Evolutionary conservation across 2,888 invertebrate genomes (phyloP), one percentile per base, ranked within the genome.

Genomic region (Zhuqinia jingwanae): DNA sequence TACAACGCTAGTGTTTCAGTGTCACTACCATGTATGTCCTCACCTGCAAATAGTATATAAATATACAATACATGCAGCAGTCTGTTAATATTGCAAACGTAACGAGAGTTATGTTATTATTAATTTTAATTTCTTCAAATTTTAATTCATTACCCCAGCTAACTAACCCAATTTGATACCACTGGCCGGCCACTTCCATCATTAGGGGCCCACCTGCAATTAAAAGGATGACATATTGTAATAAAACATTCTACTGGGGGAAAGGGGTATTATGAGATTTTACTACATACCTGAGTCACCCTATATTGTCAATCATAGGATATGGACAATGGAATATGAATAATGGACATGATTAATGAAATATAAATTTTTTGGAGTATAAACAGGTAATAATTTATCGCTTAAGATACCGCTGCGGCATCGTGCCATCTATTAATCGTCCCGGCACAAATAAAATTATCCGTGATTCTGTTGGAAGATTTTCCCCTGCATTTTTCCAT

Each of bases 391-490:
- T 45, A n/a, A 47, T n/a, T n/a, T n/a, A n/a, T 77, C 58, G 3
- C 36, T 42, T 17, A 22, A 50, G 36, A 5, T 63, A 65, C 85
- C 60, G 13, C 0, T 36, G 88, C 85, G 0, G 85, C 81, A 73
- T 88, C 88, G 20, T 85, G 81, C 17, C n/a, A 76, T 25, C 27
- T 76, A 15, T 85, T 60, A 3, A 88, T 45, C 0, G 70, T 68
- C 47, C 85, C 85, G 17, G 88, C 85, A 77, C 85, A 88, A 2
- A 85, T 15, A 25, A 68, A 36, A 15, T 77, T 83, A 6, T 83
- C 79, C 1, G 87, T 82, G 2, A 87, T 20, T 53, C 25, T 76
- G 2, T 10, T 13, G 0, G 1, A 13, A 2, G 77, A 56, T 1
- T 77, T 50, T 13, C 42, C 27, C 6, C 50, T 70, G 47, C 87